Base-by-base conservation (phyloP, 2,113 vertebrate species). In the Nibea albiflora region DNA sequence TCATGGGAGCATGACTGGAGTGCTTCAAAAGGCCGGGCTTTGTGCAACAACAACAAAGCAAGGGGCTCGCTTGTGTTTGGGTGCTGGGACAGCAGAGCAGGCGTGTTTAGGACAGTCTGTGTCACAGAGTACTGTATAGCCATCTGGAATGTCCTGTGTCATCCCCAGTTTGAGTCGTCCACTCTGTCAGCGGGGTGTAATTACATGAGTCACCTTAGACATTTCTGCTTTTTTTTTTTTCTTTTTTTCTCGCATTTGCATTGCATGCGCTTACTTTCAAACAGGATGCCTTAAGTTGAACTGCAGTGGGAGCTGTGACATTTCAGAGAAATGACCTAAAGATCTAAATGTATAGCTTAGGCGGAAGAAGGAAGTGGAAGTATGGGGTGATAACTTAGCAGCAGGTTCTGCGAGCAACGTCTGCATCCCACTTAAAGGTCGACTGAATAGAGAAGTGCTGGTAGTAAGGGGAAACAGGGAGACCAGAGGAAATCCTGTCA, bases 401-500 rank as follows among this genome's bases (percentile, higher is more conserved):
- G 39, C 14, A 2, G 28, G 63, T 17, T 39, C 57, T 54, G 20
- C 1, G 4, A 2, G 62, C 19, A 35, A 22, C 65, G n/a, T 22
- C 42, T 39, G 61, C 39, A 26, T 53, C 26, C 54, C 60, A n/a
- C 22, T 62, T 68, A 61, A 77, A 81, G 78, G 63, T 77, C 6
- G 60, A 65, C 24, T 75, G 74, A 84, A 83, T 58, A 76, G 67
- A 78, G 72, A 70, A 54, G 31, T 64, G 73, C 68, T 78, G 4
- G 16, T 49, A 31, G 77, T 67, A 24, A 65, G 73, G 76, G 76
- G 69, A 72, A 84, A 78, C 8, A 47, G 28, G 73, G 53, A 81
- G 77, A 85, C 24, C 67, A 87, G 85, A 92, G 91, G 92, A 94
- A 93, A 94, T 94, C 91, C 92, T 91, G 88, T 87, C 83, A 87